Base-by-base conservation (phyloP, 2,113 vertebrate genomes). In the Euleptes europaea region DNA sequence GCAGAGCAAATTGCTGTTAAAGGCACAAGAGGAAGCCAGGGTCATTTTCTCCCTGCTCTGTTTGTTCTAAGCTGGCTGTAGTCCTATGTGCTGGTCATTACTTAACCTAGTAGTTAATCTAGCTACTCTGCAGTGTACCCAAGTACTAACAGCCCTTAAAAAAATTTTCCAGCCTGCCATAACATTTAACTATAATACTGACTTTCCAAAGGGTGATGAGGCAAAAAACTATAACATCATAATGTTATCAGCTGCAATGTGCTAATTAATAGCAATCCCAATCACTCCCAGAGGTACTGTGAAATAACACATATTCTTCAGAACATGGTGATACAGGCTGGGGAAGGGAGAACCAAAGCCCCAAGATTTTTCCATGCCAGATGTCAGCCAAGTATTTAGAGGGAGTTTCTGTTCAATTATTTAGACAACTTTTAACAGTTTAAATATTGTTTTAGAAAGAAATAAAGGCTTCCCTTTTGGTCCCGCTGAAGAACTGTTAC, bases 301-400 rank as follows among this genome's bases (percentile, higher is more conserved):
- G 93, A 91, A 93, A 86, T 23, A 93, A 72, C 65, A 7, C 10
- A 72, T 84, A 94, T 88, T 85, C 81, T 87, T 84, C 69, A 76
- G 71, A 82, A 90, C 15, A 47, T 72, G 0, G 0, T 84, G 51
- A 42, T 88, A 66, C 80, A 93, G 80, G 88, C 49, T 67, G 40
- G 13, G 79, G 49, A 80, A 93, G 84, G 88, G 71, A n/a, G 88
- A 88, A 71, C 57, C 38, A 71, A 40, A 70, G 86, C 81, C 54
- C 85, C 78, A 78, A 71, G 71, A 86, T 86, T 84, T 84, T 91
- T 84, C 87, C 63, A 87, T 8, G 4, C 44, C 92, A 93, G 93
- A 94, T 94, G 83, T 88, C 86, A 90, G 42, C 85, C 76, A 95
- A 91, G 71, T 82, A 85, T 88, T 94, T 91, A 94, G 75, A 91